Base-by-base conservation (phyloP, 2,113 vertebrate species). In the Laterallus jamaicensis region DNA sequence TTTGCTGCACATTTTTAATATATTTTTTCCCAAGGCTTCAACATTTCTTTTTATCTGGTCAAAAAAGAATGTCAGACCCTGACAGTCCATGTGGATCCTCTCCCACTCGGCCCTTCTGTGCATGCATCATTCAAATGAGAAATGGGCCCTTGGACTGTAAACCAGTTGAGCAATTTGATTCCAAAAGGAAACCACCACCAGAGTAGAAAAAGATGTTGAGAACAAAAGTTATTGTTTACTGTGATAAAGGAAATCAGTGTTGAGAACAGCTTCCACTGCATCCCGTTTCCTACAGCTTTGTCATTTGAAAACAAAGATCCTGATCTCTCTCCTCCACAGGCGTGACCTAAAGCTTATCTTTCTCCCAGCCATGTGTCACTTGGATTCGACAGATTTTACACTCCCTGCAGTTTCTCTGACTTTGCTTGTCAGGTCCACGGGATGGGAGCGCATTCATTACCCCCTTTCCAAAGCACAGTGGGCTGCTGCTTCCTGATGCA, bases 221-320 rank as follows among this genome's bases (percentile, higher is more conserved):
- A 96, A 95, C 77, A 95, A 96, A 96, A 93, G 86, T 95, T 82
- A 95, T 91, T 95, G 74, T 95, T 95, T 93, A 87, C 87, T 89
- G 58, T 79, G 89, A 91, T 93, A 85, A 93, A 93, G 86, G 56
- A 95, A 89, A 95, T 91, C 74, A 62, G 69, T 76, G 91, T 64
- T 95, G 89, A 95, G 91, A 95, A 87, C 78, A 86, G 35, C 62
- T 95, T 93, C 58, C 66, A 73, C 62, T 85, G 42, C 84, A 54
- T 87, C 52, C 73, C 26, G 15, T 91, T 92, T 95, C 42, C 64
- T 93, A 58, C 69, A 49, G 86, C 49, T 89, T 90, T 88, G 47
- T 68, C 12, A 63, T 71, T 75, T 1, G 0, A 84, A 86, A 91
- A 70, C 52, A 73, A 93, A 82, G 35, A 78, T 75, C 64, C 49